These are phyloP conservation scores for Strix aluco DNA, from an alignment of 2,113 vertebrate genomes.

Conservation along the genomic window DNA sequence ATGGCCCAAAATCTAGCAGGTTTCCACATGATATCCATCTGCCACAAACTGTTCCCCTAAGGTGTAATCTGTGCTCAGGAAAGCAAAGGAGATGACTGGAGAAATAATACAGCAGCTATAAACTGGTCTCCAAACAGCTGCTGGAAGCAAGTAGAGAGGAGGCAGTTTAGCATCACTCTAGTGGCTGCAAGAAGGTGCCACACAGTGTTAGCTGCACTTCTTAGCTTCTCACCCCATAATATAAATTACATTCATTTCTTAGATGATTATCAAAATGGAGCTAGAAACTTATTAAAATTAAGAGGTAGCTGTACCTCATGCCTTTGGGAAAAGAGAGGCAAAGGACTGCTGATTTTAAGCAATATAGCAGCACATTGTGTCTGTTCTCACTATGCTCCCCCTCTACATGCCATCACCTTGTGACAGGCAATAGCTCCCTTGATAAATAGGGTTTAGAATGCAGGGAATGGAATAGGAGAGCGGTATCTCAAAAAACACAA, in stretches of 20 bases:
- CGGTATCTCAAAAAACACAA: neutral
- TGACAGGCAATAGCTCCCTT: neutral
- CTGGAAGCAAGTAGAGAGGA: neutral
- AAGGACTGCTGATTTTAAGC: neutral
- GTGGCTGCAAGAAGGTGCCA: neutral
- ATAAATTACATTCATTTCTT: neutral
- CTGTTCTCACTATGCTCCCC: neutral
- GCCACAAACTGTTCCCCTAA: neutral
- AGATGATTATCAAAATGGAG: neutral
- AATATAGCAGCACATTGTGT: neutral
- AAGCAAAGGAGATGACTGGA: neutral
- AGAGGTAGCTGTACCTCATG: neutral
- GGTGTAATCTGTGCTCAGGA: neutral
- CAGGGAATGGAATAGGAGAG: neutral
- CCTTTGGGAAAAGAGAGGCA: neutral
- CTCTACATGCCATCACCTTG: neutral
- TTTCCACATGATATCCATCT: neutral
- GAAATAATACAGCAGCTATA: neutral
- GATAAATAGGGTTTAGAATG: neutral
- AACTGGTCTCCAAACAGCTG: neutral
- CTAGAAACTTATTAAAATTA: neutral
- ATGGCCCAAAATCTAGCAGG: neutral
- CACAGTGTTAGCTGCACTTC: neutral
- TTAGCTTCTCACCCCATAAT: neutral
- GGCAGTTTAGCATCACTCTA: neutral